A percentile compares a stretch with the other conserved stretches of the same genome.
These are phyloP conservation scores for Ciconia boyciana DNA, from an alignment of 2,113 vertebrate species.

Conservation along the genomic window DNA sequence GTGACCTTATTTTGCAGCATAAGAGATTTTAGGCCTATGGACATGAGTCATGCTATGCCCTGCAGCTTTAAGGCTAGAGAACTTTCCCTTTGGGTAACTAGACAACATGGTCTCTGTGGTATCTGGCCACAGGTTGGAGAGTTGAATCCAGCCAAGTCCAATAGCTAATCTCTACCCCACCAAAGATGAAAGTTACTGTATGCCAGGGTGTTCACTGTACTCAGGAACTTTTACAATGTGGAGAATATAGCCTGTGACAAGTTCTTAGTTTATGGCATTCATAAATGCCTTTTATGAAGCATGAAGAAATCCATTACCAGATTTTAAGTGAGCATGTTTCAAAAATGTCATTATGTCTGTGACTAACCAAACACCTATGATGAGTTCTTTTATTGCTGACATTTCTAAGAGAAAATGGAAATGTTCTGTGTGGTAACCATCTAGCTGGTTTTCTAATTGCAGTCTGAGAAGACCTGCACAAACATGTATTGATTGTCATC, in stretches of 20 bases:
- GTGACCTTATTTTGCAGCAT: neutral
- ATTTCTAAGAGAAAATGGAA: neutral
- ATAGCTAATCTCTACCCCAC: neutral
- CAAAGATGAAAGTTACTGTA: neutral
- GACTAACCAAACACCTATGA: neutral
- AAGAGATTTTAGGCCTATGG: neutral
- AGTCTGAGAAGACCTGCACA: neutral
- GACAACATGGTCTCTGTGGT: neutral
- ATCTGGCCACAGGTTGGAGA: neutral
- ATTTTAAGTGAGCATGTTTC: neutral
- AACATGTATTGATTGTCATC: neutral
- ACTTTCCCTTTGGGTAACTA: neutral
- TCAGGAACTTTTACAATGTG: neutral
- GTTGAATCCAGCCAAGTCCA: neutral
- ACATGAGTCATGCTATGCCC: neutral
- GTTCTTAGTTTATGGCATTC: neutral
- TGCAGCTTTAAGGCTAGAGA: neutral
- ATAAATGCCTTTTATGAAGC: neutral
- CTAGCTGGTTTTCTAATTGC: neutral
- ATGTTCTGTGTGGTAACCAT: neutral
- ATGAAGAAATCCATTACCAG: neutral
- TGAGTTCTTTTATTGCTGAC: neutral
- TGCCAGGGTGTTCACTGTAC: neutral
- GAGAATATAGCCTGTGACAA: neutral
- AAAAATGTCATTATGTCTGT: neutral